Evolutionary conservation across 2,888 invertebrate genomes (phyloP).

Genomic region (Sinopyrophorus schimmeli): DNA sequence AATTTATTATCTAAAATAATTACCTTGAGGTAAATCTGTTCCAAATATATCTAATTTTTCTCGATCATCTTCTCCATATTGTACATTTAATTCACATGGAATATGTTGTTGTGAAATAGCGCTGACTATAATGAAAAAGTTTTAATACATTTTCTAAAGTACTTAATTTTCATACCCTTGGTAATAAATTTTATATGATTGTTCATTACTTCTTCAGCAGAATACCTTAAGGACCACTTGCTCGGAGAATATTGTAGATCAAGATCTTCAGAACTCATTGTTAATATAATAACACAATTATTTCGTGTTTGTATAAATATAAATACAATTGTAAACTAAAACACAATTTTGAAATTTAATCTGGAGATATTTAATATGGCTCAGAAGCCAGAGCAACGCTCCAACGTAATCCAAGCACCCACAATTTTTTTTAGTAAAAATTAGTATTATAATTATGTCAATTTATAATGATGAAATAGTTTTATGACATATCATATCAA

Average conservation of each 20-base stretch:
- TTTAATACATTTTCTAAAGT: background rate
- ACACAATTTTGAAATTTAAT: no score
- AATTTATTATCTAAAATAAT: constrained; percentile 5
- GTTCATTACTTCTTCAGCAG: constrained; percentile 57
- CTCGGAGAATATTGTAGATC: constrained; percentile 64
- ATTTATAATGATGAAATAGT: no score
- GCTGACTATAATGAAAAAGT: constrained; percentile 59
- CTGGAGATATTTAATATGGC: no score
- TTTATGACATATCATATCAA: no score
- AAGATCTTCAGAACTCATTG: constrained; percentile 49
- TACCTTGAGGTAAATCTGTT: constrained; percentile 66
- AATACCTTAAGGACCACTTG: constrained; percentile 63
- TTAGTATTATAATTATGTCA: no score
- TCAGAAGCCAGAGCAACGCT: no score
- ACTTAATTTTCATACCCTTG: constrained; percentile 52
- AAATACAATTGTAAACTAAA: no score
- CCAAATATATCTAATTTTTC: constrained; percentile 75
- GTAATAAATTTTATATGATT: constrained; percentile 59
- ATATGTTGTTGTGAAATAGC: constrained; percentile 59
- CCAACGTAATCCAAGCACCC: no score
- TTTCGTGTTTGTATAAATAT: no score
- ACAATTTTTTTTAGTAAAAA: no score
- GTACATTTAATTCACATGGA: constrained; percentile 63
- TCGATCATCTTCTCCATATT: constrained; percentile 65
- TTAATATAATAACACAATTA: no score